A percentile compares a stretch with the other conserved stretches of the same genome.
phyloP scores from a whole-genome alignment of 2,888 invertebrate genomes.

The Lucinisca nassula region DNA sequence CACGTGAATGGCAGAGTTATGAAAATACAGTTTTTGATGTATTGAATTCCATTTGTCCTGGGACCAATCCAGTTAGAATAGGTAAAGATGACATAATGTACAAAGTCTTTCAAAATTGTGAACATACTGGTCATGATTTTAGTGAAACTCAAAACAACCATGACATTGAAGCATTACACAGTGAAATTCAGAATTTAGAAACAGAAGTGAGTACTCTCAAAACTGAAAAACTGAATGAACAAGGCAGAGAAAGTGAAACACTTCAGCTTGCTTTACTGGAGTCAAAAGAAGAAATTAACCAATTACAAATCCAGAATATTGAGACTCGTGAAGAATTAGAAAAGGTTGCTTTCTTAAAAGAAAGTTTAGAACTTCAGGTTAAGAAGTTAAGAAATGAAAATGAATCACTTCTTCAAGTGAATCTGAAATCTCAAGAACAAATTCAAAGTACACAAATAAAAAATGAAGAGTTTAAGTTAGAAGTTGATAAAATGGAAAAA shows the following conservation, averaged over 20 bases:
- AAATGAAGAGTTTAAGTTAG: not conserved
- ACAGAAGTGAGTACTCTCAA: not conserved
- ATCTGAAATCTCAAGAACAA: not conserved
- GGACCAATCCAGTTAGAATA: conserved; percentile 52
- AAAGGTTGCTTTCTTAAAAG: conserved; percentile 1
- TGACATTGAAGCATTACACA: not conserved
- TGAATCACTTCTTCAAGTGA: not conserved
- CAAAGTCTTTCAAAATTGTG: conserved; percentile 37
- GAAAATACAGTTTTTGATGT: conserved; percentile 67
- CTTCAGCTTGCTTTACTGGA: not conserved
- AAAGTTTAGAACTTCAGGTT: conserved; percentile 26
- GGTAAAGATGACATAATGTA: conserved; percentile 9
- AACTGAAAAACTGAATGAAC: conserved; percentile 1
- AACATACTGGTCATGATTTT: conserved; percentile 34
- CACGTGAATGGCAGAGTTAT: conserved; percentile 29
- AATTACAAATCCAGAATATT: not conserved
- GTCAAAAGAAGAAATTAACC: conserved; percentile 11
- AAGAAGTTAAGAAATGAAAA: conserved; percentile 34
- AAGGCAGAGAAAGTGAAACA: not conserved
- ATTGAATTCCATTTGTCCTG: conserved; percentile 66
- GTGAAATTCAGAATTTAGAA: conserved; percentile 18
- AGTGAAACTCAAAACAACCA: conserved; percentile 23
- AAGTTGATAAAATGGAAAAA: not conserved
- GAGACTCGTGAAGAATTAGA: not conserved
- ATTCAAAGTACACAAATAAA: not conserved